Base-by-base conservation (phyloP, 2,888 invertebrate species). In the Epinotia demarniana region DNA sequence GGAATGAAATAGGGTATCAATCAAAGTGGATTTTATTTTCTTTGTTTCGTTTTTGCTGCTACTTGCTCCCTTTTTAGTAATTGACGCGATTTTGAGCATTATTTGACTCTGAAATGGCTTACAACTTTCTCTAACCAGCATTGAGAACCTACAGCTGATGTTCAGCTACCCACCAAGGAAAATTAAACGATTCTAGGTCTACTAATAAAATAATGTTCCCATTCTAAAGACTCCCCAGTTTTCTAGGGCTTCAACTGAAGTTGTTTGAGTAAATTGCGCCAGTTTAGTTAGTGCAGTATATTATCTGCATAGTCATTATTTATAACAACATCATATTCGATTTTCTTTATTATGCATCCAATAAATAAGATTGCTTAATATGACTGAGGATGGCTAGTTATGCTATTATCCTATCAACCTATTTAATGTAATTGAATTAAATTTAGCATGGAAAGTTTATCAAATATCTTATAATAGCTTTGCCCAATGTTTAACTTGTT, bases 1-100 rank as follows among this genome's bases (percentile, higher is more conserved):
- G 83, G 81, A 83, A 87, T 73, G 76, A 80, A 80, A 82, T 85
- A 69, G 62, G 72, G 68, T 75, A 75, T 72, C 60, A 73, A 77
- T 79, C 77, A 69, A 73, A 87, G 86, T 82, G 79, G 81, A 80
- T 77, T 77, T 79, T 73, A 80, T 81, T 84, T 89, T 87, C 90
- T 90, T 90, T 90, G 90, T 90, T 89, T 86, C 76, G 66, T 62
- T 72, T 71, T 75, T 9, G 23, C 39, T 11, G n/a, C 27, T 49
- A n/a, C 23, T 23, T 33, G n/a, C 5, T n/a, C n/a, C 11, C 18
- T 61, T 9, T 61, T 23, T 55, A 23, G 16, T 9, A 18, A 53
- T 71, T 55, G 13, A 39, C 13, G n/a, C 57, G 53, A 55, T 55
- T 16, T 61, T 71, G 8, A n/a, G 19, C 9, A 19, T 33, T 3